Evolutionary conservation across 2,888 invertebrate genomes (phyloP).

Genomic region (Gymnocheta viridis): DNA sequence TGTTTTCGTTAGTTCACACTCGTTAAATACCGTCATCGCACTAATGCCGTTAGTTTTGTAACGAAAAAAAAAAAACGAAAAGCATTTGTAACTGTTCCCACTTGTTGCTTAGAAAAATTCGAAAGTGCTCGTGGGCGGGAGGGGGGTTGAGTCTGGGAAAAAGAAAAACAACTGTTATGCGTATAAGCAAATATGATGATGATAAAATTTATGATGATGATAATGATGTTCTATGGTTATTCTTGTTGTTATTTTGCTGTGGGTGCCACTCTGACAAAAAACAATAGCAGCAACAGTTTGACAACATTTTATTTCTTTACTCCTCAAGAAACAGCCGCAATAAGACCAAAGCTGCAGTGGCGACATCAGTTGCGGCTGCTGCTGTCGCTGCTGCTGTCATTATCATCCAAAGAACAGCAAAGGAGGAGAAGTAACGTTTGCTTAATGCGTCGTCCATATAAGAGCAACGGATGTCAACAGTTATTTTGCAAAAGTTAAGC

Average conservation of each 20-base stretch:
- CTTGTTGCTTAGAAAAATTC: slow-evolving; percentile 60
- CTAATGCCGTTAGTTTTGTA: slow-evolving; percentile 22
- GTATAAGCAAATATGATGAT: slow-evolving; percentile 35
- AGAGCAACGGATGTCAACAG: slow-evolving; percentile 75
- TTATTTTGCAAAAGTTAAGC: slow-evolving; percentile 79
- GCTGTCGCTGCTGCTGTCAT: slow-evolving; percentile 38
- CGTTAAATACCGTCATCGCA: slow-evolving; percentile 18
- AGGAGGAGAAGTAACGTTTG: slow-evolving; percentile 24
- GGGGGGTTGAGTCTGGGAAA: no score
- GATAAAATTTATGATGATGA: slow-evolving; percentile 34
- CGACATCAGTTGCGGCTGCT: slow-evolving; percentile 1
- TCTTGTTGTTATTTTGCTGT: slow-evolving; percentile 68
- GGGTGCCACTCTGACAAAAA: slow-evolving; percentile 48
- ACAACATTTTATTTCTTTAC: slow-evolving; percentile 31
- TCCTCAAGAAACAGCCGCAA: background rate
- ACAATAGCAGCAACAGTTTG: slow-evolving; percentile 62
- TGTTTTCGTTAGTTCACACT: slow-evolving; percentile 1
- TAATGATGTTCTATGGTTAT: slow-evolving; percentile 31
- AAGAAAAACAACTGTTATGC: slow-evolving; percentile 33
- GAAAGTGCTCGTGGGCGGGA: background rate
- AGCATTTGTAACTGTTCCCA: slow-evolving; percentile 55
- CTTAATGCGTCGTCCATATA: slow-evolving; percentile 74
- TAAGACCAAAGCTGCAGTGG: slow-evolving; percentile 23
- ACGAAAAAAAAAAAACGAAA: slow-evolving; percentile 18
- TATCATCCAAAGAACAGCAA: slow-evolving; percentile 25